Percentiles rank a stretch among this genome's conserved stretches.
These are phyloP conservation scores for Xiphophorus hellerii DNA, from an alignment of 2,113 vertebrate genomes.

Conservation along the genomic window DNA sequence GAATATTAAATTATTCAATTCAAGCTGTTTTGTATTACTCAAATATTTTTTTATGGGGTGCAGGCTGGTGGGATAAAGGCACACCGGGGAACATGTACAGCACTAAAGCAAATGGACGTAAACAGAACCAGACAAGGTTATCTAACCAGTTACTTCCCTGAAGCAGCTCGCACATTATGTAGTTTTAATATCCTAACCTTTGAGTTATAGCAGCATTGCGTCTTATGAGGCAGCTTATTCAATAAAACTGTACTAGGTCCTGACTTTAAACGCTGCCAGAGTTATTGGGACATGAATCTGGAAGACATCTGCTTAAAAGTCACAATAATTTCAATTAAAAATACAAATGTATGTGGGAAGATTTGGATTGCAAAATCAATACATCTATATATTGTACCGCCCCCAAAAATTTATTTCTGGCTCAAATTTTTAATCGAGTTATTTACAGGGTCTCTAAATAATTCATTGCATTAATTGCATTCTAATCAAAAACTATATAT, in stretches of 20 bases:
- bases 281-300: no score
- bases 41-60: slow-evolving; percentile 68
- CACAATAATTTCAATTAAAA: no score
- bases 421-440: no score
- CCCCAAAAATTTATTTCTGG: no score
- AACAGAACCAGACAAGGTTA: slow-evolving; percentile 62
- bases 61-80: slow-evolving; percentile 56
- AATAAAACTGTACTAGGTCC: slow-evolving; percentile 37
- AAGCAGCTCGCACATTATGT: slow-evolving; percentile 37
- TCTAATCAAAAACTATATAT: no score
- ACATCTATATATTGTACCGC: no score
- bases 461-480: no score
- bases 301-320: no score
- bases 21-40: slow-evolving; percentile 76
- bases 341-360: no score
- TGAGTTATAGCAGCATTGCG: slow-evolving; percentile 3
- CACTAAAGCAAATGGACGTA: slow-evolving; percentile 60
- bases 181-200: slow-evolving; percentile 60
- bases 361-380: no score
- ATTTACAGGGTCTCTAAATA: no score
- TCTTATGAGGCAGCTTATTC: slow-evolving; percentile 41
- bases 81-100: slow-evolving; percentile 41
- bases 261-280: slow-evolving; percentile 29
- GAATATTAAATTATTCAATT: slow-evolving; percentile 79
- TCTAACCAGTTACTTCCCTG: slow-evolving; percentile 35